Conservation (phyloP, 1,140 invertebrate genomes). For the Diorhabda carinulata region DNA sequence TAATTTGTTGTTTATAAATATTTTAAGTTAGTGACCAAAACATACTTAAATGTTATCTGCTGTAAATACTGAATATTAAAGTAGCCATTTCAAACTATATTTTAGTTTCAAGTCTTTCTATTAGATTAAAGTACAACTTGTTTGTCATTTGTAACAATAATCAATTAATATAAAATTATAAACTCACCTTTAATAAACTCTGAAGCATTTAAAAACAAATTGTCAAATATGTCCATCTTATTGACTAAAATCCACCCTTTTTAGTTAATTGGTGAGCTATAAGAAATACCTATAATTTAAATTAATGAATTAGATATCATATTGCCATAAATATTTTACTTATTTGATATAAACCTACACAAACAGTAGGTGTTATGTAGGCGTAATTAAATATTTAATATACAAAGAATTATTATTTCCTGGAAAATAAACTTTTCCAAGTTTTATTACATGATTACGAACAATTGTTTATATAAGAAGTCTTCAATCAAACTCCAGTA, state of each 20-base stretch:
- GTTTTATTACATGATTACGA: too few species aligned
- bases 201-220: constrained; percentile 51
- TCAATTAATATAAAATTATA: background rate
- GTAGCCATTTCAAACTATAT: constrained; percentile 7
- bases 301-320: constrained; percentile 26
- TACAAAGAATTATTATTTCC: too few species aligned
- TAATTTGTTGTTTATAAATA: too few species aligned
- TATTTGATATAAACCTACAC: constrained; percentile 35
- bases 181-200: constrained; percentile 58
- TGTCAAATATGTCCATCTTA: constrained; percentile 50
- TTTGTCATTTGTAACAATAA: too few species aligned
- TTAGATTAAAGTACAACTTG: too few species aligned
- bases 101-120: background rate
- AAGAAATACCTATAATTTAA: constrained; percentile 27
- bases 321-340: constrained; percentile 19
- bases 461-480: too few species aligned
- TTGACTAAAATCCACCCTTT: constrained; percentile 26
- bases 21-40: too few species aligned
- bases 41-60: too few species aligned
- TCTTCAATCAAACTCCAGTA: too few species aligned
- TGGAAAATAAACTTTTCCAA: too few species aligned
- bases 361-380: constrained; percentile 32
- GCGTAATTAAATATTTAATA: constrained; percentile 8
- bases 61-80: constrained; percentile 18
- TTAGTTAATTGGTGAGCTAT: constrained; percentile 33